Evolutionary conservation across 2,113 vertebrate genomes (phyloP).

Genomic region (Cyrtonyx montezumae): DNA sequence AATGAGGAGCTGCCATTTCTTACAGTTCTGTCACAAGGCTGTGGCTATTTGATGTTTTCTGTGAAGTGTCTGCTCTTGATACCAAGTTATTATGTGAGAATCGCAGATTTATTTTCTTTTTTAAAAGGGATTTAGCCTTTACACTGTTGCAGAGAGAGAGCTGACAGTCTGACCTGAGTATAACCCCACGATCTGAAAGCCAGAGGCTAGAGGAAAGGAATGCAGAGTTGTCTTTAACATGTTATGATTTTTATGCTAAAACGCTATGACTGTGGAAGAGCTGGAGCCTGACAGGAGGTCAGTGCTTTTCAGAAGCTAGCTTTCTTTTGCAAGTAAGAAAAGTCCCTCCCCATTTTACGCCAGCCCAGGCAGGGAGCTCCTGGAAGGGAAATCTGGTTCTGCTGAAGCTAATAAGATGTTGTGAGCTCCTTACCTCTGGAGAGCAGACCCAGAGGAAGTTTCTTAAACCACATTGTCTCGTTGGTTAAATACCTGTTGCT

Average conservation of each 20-base stretch:
- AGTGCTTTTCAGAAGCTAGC: not conserved
- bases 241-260: constrained; percentile 47
- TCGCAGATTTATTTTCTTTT: constrained; percentile 60
- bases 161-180: constrained; percentile 61
- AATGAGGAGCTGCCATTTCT: constrained; percentile 16
- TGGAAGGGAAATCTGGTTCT: not conserved
- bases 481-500: not conserved
- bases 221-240: constrained; percentile 5
- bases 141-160: not conserved
- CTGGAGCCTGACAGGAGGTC: not conserved
- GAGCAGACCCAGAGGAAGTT: not conserved
- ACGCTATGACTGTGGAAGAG: constrained; percentile 34
- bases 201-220: constrained; percentile 40
- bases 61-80: constrained; percentile 42
- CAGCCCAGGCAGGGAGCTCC: not conserved
- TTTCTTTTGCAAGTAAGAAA: constrained; percentile 1
- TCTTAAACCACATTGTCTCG: not conserved
- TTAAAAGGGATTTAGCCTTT: constrained; percentile 51
- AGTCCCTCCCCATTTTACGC: not conserved
- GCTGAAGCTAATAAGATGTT: not conserved
- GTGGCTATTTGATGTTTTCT: constrained; percentile 54
- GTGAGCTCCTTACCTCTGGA: not conserved
- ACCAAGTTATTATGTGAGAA: constrained; percentile 56
- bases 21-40: constrained; percentile 4
- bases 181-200: constrained; percentile 22